Evolutionary conservation across 2,797 vertebrate species (phyloP), one percentile per base, ranked within the genome.

Genomic region (Mus caroli): DNA sequence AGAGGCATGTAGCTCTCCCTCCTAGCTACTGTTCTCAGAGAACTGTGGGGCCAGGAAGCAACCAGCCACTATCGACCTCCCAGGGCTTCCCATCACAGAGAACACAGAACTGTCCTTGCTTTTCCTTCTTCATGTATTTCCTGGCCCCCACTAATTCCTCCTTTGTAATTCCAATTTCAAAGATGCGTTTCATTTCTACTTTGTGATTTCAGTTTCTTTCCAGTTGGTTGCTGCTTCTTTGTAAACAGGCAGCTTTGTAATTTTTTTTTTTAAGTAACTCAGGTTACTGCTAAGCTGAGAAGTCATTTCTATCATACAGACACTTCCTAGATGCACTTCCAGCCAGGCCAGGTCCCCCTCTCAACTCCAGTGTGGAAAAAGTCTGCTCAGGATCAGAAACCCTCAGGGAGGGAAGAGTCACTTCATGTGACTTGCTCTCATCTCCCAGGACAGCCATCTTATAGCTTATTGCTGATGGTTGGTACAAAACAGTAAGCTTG

Each of bases 151-250:
- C 24, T 82, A 40, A 56, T 73, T 82, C 92, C 90, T 52, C 71
- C 52, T 90, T 92, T 40, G 86, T 67, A 87, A 91, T 37, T 37
- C 24, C 85, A 78, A 52, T 46, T 95, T 78, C 92, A 91, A 93
- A 93, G 77, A 3, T 73, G 46, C 34, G 71, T 89, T 90, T 86
- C 84, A 67, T 60, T 94, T 95, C 46, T 93, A 64, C 31, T 79
- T n/a, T 75, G 14, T 86, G 17, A 93, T 37, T 91, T 80, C 56
- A 5, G 43, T 73, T 40, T 43, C 40, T 73, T 40, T 43, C 40
- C 0, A 52, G 78, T 94, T 83, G 91, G 77, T 86, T n/a, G n/a
- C 34, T 62, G 73, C 34, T 91, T 64, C 77, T 24, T 43, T 79
- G 28, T 1, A 73, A 34, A 80, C 37, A 69, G 73, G 46, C 34